A percentile compares a stretch with the other conserved stretches of the same genome.
Evolutionary conservation across 2,888 invertebrate genomes (phyloP).

Genomic region (Lasioglossum zephyrum): DNA sequence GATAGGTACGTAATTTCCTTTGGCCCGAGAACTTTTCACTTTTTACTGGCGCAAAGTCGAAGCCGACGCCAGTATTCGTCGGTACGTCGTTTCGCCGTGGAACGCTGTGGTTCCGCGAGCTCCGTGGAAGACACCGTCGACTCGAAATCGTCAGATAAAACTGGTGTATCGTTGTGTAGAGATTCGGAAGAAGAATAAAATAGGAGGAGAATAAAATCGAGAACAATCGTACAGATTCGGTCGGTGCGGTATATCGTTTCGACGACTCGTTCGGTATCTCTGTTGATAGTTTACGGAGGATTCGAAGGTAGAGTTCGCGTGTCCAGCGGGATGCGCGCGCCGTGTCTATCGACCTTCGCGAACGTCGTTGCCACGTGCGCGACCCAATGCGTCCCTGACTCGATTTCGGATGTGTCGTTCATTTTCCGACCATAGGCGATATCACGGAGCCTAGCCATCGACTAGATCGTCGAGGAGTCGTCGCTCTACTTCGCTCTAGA

Average conservation of each 20-base stretch:
- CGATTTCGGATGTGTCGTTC: conserved; percentile 20
- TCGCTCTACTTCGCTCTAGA: neutral
- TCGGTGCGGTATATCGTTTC: neutral
- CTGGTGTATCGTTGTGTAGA: neutral
- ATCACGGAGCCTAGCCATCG: neutral
- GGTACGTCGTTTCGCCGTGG: neutral
- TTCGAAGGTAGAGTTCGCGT: conserved; percentile 13
- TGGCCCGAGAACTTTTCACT: neutral
- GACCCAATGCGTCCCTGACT: conserved; percentile 42
- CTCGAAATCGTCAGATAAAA: neutral
- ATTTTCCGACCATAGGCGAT: conserved; percentile 24
- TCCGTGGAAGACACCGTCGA: neutral
- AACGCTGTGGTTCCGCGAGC: neutral
- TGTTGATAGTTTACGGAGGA: neutral
- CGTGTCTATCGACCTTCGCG: conserved; percentile 56
- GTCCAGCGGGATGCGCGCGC: conserved; percentile 49
- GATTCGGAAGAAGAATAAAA: too few relatives aligned
- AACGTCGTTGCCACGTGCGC: conserved; percentile 50
- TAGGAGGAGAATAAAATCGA: neutral
- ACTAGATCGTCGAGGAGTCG: neutral
- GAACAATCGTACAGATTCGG: neutral
- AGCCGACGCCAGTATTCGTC: neutral
- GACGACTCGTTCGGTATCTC: neutral
- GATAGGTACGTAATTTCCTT: conserved; percentile 32
- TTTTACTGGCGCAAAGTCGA: neutral